These are phyloP conservation scores for Danaus chrysippus DNA, from an alignment of 2,888 invertebrate species.

Conservation along the genomic window DNA sequence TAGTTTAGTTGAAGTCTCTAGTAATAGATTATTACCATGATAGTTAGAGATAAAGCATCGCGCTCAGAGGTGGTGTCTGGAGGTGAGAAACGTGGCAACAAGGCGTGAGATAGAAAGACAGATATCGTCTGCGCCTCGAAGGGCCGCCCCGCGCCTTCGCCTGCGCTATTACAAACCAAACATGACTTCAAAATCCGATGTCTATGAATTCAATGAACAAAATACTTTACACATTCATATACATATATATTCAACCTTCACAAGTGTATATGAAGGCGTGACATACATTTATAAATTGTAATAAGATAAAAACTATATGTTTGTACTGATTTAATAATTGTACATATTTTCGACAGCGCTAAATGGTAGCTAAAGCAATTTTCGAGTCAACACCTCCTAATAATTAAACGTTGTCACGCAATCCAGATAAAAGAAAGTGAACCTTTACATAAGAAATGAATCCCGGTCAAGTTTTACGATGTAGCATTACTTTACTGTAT, in stretches of 20 bases:
- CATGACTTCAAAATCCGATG: slow-evolving; percentile 19
- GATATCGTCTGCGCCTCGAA: slow-evolving; percentile 52
- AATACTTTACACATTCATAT: slow-evolving; percentile 2
- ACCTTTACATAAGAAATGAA: slow-evolving; percentile 39
- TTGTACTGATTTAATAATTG: slow-evolving; percentile 51
- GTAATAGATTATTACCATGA: slow-evolving; percentile 68
- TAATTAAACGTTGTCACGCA: slow-evolving; percentile 74
- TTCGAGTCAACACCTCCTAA: slow-evolving; percentile 73
- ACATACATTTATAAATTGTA: not conserved
- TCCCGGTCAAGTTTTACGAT: slow-evolving; percentile 48
- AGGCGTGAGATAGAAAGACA: slow-evolving; percentile 67
- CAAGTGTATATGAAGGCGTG: not conserved
- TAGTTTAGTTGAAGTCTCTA: slow-evolving; percentile 59
- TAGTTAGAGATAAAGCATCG: slow-evolving; percentile 62
- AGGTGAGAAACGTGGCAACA: slow-evolving; percentile 75
- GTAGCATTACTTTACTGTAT: slow-evolving; percentile 61
- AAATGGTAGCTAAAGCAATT: slow-evolving; percentile 61
- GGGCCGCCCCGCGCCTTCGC: slow-evolving; percentile 27
- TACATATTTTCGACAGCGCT: slow-evolving; percentile 64
- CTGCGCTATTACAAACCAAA: slow-evolving; percentile 25
- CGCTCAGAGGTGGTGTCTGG: slow-evolving; percentile 59
- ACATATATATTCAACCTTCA: not conserved
- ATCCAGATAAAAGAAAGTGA: slow-evolving; percentile 62
- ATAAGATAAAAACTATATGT: not conserved
- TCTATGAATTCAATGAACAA: slow-evolving; percentile 13